A percentile compares a stretch with the other conserved stretches of the same genome.
Evolutionary conservation across 2,888 invertebrate species (phyloP).

Genomic region (Sinhomidia bicolor): DNA sequence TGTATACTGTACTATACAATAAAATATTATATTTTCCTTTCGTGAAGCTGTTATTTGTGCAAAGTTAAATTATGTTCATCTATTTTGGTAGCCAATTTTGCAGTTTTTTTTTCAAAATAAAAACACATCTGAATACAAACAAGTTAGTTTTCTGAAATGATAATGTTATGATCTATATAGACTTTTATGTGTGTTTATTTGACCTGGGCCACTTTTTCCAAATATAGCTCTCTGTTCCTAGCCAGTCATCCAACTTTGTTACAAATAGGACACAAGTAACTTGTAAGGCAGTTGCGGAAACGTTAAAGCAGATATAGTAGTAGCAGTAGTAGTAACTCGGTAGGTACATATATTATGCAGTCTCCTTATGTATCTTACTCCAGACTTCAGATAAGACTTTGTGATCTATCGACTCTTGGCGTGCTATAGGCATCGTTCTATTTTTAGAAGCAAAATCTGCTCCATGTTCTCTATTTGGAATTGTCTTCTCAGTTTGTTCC

Average conservation of each 20-base stretch:
- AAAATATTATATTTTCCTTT: background rate
- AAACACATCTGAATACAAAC: background rate
- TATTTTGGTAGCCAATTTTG: slow-evolving; percentile 19
- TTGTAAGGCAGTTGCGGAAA: background rate
- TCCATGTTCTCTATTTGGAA: slow-evolving; percentile 65
- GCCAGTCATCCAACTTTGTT: background rate
- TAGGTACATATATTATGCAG: background rate
- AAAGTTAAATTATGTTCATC: background rate
- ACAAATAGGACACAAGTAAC: slow-evolving; percentile 32
- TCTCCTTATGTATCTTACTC: slow-evolving; percentile 43
- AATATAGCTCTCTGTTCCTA: slow-evolving; percentile 3
- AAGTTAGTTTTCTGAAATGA: slow-evolving; percentile 10
- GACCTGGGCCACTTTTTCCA: slow-evolving; percentile 52
- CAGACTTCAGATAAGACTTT: slow-evolving; percentile 31
- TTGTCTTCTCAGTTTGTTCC: background rate
- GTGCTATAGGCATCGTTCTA: slow-evolving; percentile 22
- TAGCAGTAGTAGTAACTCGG: background rate
- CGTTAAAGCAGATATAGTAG: background rate
- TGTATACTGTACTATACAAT: background rate
- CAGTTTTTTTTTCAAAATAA: background rate
- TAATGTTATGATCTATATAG: slow-evolving; percentile 48
- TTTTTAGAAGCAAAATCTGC: slow-evolving; percentile 64
- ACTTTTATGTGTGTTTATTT: slow-evolving; percentile 54
- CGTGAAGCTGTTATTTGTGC: slow-evolving; percentile 1
- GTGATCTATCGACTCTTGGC: slow-evolving; percentile 54